phyloP scores from a whole-genome alignment of 2,113 vertebrate genomes.

The Salvelinus alpinus region DNA sequence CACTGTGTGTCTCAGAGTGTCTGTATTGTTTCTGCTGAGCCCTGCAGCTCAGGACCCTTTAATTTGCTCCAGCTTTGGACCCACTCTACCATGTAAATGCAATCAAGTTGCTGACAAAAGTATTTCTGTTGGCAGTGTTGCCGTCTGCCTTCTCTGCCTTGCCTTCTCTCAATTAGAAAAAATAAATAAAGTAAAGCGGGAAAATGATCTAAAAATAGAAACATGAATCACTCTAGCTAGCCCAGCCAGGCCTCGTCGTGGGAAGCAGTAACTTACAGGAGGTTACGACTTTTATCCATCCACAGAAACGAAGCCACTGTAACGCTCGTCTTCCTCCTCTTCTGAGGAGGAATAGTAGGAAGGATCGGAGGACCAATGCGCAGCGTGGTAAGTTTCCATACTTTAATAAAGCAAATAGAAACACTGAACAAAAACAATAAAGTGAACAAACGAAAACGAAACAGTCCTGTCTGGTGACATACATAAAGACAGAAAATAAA shows the following conservation, averaged over 20 bases:
- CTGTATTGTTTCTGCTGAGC: constrained; percentile 49
- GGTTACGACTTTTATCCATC: constrained; percentile 31
- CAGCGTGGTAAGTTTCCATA: no score
- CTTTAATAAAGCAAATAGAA: no score
- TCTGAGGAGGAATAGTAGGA: no score
- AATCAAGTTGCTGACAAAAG: constrained; percentile 68
- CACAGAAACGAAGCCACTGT: constrained; percentile 1
- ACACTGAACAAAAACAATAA: no score
- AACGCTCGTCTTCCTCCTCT: no score
- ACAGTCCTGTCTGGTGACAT: no score
- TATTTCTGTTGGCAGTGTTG: constrained; percentile 60
- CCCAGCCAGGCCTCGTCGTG: not conserved
- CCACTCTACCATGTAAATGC: constrained; percentile 68
- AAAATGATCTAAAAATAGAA: constrained; percentile 63
- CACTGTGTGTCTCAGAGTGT: constrained; percentile 36
- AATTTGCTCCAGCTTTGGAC: constrained; percentile 63
- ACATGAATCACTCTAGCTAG: constrained; percentile 42
- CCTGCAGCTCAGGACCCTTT: constrained; percentile 45
- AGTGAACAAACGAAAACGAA: no score
- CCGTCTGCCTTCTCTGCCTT: constrained; percentile 37
- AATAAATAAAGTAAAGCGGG: constrained; percentile 41
- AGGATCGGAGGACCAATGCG: no score
- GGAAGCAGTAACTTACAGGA: constrained; percentile 31
- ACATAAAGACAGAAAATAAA: no score
- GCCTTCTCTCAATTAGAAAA: constrained; percentile 32